Conservation (phyloP, 2,888 invertebrate species). For the Eretmocerus hayati region DNA sequence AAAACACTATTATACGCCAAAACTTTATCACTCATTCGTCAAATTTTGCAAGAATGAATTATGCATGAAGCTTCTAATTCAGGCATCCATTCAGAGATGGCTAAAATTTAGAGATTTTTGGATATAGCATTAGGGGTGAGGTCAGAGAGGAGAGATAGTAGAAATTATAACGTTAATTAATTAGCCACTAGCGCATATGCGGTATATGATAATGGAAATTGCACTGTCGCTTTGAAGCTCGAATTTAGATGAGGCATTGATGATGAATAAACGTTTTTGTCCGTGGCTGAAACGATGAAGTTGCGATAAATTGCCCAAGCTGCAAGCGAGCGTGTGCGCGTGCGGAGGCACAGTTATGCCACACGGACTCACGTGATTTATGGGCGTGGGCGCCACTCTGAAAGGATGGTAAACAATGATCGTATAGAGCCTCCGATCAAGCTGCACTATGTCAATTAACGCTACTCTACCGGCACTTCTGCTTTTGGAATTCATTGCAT, state of each 20-base stretch:
- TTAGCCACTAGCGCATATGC: background rate
- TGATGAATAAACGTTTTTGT: constrained; percentile 19
- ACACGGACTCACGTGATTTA: constrained; percentile 12
- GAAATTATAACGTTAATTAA: constrained; percentile 7
- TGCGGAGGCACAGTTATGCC: constrained; percentile 3
- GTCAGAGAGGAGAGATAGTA: background rate
- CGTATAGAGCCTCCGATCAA: constrained; percentile 1
- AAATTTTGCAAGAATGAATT: background rate
- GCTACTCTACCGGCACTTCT: too few relatives aligned
- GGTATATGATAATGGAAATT: background rate
- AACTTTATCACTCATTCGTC: too few relatives aligned
- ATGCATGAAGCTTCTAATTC: background rate
- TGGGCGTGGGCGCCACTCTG: background rate
- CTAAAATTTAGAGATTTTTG: background rate
- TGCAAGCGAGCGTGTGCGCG: background rate
- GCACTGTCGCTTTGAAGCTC: background rate
- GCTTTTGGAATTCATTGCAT: too few relatives aligned
- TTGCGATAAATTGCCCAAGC: constrained; percentile 1
- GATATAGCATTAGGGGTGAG: too few relatives aligned
- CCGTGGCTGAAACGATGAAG: background rate
- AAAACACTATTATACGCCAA: too few relatives aligned
- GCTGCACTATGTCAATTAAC: background rate
- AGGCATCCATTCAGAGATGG: too few relatives aligned
- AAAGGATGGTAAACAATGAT: constrained; percentile 14
- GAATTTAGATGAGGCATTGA: constrained; percentile 12